phyloP scores from a whole-genome alignment of 2,797 vertebrate species.

The Leptoclinus maculatus region DNA sequence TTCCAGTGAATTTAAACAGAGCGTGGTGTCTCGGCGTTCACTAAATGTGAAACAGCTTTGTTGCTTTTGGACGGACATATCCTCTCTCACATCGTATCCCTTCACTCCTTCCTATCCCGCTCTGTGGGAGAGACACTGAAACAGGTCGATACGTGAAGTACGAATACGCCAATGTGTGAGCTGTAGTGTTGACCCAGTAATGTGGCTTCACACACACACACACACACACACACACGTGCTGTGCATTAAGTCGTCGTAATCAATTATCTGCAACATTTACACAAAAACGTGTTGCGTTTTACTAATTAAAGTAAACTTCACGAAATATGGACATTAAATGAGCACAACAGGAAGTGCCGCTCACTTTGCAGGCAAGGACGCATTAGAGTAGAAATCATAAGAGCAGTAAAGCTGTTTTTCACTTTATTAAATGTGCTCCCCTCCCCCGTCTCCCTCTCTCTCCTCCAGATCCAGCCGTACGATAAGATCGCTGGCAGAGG shows the following conservation, averaged over 20 bases:
- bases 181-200: too few species aligned
- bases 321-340: not conserved
- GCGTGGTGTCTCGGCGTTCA: not conserved
- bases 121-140: constrained; percentile 9
- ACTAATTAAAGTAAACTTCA: not conserved
- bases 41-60: not conserved
- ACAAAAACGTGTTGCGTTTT: not conserved
- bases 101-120: not conserved
- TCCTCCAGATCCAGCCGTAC: constrained; percentile 93
- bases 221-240: not conserved
- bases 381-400: not conserved
- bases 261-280: not conserved
- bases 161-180: constrained; percentile 8
- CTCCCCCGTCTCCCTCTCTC: not conserved
- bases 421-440: too few species aligned
- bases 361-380: not conserved
- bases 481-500: constrained; percentile 92
- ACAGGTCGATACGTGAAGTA: constrained; percentile 12
- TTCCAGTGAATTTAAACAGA: not conserved
- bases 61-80: not conserved
- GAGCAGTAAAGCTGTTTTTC: too few species aligned
- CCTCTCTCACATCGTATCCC: not conserved
- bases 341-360: not conserved
- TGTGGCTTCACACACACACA: too few species aligned
- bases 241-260: not conserved